Percentiles rank a stretch among this genome's conserved stretches.
phyloP scores from a whole-genome alignment of 35 echinoderm and acorn worm genomes.

The Amphiura filiformis region DNA sequence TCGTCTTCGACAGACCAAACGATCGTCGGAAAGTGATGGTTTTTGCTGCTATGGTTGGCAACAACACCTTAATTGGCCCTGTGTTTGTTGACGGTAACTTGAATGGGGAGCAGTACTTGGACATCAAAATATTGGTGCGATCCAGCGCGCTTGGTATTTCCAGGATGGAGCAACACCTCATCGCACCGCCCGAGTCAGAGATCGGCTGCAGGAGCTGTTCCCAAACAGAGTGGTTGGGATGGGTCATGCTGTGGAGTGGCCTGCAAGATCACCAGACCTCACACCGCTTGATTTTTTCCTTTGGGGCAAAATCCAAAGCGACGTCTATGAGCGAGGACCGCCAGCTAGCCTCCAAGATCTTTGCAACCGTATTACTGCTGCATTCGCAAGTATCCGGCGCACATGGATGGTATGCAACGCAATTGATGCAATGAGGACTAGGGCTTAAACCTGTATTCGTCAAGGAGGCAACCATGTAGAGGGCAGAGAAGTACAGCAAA shows the following conservation, averaged over 20 bases:
- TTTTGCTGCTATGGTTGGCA: background rate
- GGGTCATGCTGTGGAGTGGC: background rate
- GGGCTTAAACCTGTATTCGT: background rate
- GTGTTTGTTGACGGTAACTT: background rate
- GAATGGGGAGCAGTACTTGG: background rate
- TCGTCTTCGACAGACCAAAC: background rate
- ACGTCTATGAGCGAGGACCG: background rate
- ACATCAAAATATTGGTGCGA: background rate
- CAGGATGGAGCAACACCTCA: background rate
- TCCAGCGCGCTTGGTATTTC: background rate
- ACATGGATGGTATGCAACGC: background rate
- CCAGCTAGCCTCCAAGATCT: background rate
- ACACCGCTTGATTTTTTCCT: background rate
- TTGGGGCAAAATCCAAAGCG: background rate
- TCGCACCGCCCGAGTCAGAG: background rate
- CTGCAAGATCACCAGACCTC: background rate
- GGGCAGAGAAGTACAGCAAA: background rate
- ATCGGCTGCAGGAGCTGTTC: background rate
- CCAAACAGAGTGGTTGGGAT: background rate
- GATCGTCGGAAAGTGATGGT: background rate
- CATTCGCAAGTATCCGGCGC: background rate
- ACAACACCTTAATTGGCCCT: background rate
- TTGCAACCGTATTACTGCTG: background rate
- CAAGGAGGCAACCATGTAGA: background rate
- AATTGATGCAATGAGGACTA: background rate